Conservation (phyloP, 2,113 vertebrate species). For the Spea bombifrons region DNA sequence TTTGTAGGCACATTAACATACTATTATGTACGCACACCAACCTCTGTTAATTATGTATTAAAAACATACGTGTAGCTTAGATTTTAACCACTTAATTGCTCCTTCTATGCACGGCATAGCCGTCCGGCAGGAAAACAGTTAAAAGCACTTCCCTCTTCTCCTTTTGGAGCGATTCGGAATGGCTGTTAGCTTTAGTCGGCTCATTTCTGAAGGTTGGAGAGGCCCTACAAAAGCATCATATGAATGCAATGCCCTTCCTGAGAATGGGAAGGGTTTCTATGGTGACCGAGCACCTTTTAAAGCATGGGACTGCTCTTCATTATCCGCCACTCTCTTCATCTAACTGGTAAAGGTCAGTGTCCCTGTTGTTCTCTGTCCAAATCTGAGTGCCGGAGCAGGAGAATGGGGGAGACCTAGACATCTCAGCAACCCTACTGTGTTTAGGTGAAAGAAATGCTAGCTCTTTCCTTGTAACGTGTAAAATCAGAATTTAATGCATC, state of each 20-base stretch:
- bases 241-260: constrained; percentile 63
- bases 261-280: constrained; percentile 68
- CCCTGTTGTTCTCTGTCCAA: constrained; percentile 53
- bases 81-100: too few relatives aligned
- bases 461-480: too few relatives aligned
- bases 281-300: constrained; percentile 65
- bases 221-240: constrained; percentile 49
- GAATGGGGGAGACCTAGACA: not conserved
- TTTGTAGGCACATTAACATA: too few relatives aligned
- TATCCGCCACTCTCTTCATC: constrained; percentile 58
- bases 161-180: not conserved
- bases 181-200: not conserved
- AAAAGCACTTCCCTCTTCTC: not conserved
- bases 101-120: too few relatives aligned
- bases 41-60: too few relatives aligned
- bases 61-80: too few relatives aligned
- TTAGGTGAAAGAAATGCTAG: too few relatives aligned
- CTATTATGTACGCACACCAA: too few relatives aligned
- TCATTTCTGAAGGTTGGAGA: constrained; percentile 8
- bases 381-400: constrained; percentile 46
- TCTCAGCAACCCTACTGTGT: not conserved
- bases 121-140: not conserved
- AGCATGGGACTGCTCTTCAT: constrained; percentile 57
- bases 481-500: too few relatives aligned
- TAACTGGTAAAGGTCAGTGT: constrained; percentile 54